Evolutionary conservation across 2,113 vertebrate species (phyloP), one percentile per base, ranked within the genome.

Genomic region (Coreoperca whiteheadi): DNA sequence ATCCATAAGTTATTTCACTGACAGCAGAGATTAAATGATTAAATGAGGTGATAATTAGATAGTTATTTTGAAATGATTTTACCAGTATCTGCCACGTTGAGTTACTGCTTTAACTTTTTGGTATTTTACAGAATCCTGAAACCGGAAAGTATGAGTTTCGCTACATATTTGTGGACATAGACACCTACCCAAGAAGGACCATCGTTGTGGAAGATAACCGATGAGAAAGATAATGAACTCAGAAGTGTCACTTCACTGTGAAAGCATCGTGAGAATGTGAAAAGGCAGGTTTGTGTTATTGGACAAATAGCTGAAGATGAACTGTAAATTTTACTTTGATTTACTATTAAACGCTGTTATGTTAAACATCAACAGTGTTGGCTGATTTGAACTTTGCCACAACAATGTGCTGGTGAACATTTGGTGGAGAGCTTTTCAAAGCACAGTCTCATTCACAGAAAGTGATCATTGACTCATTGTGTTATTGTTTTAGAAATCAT

Each of bases 171-270:
- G 97, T 99, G 90, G 97, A 99, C 0, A 37, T 98, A 9, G 97
- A 98, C 32, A 84, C 95, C 16, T 97, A 97, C 85, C 97, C 98
- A 9, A 95, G 95, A 90, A 96, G 97, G 91, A 96, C 94, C n/a
- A 97, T 99, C 81, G 64, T 98, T 41, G 66, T 99, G 75, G 97
- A 99, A 95, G 97, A 99, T 87, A 98, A 98, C 90, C 95, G 98
- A 94, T 95, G 89, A 89, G 50, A 56, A 41, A 28, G n/a, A 51
- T 30, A 46, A 65, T 15, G 12, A 16, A 72, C 43, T 46, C 23
- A 43, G 10, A 30, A 8, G n/a, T 71, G 39, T 39, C 10, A 37
- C 3, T n/a, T 71, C 11, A 23, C 16, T 65, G 50, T 48, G 48
- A 30, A 53, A 43, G 20, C 14, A 20, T 20, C 53, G 14, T 32